Evolutionary conservation across 2,797 vertebrate species (phyloP).

Genomic region (Chaetodon trifasciatus): DNA sequence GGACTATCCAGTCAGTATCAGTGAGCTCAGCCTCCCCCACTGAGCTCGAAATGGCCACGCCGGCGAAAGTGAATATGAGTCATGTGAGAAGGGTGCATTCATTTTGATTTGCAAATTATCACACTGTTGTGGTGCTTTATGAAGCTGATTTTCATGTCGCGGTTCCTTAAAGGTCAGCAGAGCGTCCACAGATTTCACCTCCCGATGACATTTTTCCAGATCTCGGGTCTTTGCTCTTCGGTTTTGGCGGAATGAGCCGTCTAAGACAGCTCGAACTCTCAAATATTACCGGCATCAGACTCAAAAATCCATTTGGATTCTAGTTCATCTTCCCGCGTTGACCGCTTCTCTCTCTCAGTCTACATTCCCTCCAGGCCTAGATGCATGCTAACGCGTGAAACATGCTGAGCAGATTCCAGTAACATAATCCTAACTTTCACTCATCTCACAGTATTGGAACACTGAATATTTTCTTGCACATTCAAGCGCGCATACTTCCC

Average conservation of each 20-base stretch:
- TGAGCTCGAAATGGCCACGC: constrained; percentile 1
- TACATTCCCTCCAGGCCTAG: background rate
- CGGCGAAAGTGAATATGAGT: constrained; percentile 43
- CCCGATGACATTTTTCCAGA: background rate
- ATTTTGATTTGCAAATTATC: background rate
- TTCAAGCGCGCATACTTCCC: constrained; percentile 45
- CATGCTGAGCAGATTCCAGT: constrained; percentile 13
- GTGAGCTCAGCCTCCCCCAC: constrained; percentile 7
- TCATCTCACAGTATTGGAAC: constrained; percentile 16
- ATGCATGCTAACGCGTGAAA: constrained; percentile 12
- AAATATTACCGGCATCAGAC: background rate
- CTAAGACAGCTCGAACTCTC: constrained; percentile 1
- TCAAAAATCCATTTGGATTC: constrained; percentile 5
- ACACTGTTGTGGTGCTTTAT: background rate
- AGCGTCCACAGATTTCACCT: constrained; percentile 31
- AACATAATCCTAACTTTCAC: constrained; percentile 34
- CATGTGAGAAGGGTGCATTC: constrained; percentile 1
- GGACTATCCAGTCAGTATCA: constrained; percentile 24
- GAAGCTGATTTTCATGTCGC: constrained; percentile 20
- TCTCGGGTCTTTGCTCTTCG: constrained; percentile 11
- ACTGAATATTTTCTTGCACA: constrained; percentile 37
- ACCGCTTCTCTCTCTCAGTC: background rate
- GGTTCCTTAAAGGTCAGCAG: constrained; percentile 34
- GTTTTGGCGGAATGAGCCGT: background rate
- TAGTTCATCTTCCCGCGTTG: background rate